Evolutionary conservation across 1,140 invertebrate genomes (phyloP).

Genomic region (Akabosia matsudoensis): DNA sequence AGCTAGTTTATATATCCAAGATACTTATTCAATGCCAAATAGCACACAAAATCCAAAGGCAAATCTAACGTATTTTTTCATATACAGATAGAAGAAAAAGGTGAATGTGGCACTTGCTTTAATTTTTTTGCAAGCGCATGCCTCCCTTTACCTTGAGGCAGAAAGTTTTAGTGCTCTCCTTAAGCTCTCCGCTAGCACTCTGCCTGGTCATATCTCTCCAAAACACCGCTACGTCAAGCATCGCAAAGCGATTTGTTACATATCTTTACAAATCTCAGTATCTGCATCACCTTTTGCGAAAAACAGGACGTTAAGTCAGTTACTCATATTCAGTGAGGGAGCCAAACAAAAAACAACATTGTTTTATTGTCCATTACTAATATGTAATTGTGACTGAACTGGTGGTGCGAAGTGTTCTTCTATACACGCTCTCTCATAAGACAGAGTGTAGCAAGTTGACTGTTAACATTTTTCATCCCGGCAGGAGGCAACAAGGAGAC

Average conservation of each 20-base stretch:
- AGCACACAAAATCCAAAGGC: background rate
- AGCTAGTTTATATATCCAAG: no score
- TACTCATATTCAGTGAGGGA: background rate
- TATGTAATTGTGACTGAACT: background rate
- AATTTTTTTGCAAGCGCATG: background rate
- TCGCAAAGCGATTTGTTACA: background rate
- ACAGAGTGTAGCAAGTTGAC: background rate
- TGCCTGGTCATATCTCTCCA: background rate
- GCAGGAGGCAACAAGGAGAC: background rate
- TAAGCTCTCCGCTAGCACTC: background rate
- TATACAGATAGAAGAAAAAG: background rate
- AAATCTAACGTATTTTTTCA: background rate
- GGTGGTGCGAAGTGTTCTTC: no score
- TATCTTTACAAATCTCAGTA: background rate
- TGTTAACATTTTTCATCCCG: background rate
- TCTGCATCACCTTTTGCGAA: background rate
- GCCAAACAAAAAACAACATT: background rate
- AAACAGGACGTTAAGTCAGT: background rate
- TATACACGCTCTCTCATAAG: no score
- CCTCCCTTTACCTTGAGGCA: background rate
- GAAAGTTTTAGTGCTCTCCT: background rate
- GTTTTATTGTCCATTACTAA: background rate
- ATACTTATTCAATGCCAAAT: background rate
- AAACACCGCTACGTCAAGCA: background rate
- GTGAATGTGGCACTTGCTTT: background rate